Base-by-base conservation (phyloP, 92 coral and sea anemone species). In the Zoanthus sociatus region DNA sequence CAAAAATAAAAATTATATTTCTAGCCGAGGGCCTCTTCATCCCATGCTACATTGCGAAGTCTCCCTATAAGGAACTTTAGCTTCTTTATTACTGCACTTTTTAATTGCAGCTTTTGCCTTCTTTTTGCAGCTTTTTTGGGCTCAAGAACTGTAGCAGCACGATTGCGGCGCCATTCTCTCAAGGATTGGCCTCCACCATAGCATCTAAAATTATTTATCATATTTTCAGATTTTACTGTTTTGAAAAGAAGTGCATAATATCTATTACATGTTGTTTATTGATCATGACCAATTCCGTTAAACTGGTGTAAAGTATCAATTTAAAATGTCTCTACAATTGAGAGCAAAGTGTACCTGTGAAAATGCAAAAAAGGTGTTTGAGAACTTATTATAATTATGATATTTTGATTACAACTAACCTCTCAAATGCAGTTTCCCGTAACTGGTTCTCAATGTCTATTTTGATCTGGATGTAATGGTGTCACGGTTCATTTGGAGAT, bases 351-450 rank as follows among this genome's bases (percentile, higher is more conserved):
- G 53, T 18, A 61, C 68, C 17, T 60, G 67, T 18, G 17, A 61
- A 61, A 9, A 14, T 14, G 26, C 26, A 3, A 9, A 9, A 48
- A 48, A 48, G 53, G 53, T 48, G 53, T 48, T 48, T 66, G 6
- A 66, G 6, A 17, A 18, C 3, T 17, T 18, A 66, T 66, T 13
- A 33, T 18, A 7, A n/a, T n/a, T 17, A 11, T 9, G 31, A 7
- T 11, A 31, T 18, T 66, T 11, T 18, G 33, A 66, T 33, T 8
- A 18, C 33, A 66, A 11, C 47, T 31, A 31, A 71, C 48, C 76
- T 71, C 76, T 31, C 47, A 31, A 71, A 71, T 71, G 76, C 76
- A 71, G 76, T 32, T 12, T 42, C 76, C 32, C 17, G 13, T 48
- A 71, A 8, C 14, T 71, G 76, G 50, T 71, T 71, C 10, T 71